Base-by-base conservation (phyloP, 2,888 invertebrate genomes). In the Nemoura dubitans region DNA sequence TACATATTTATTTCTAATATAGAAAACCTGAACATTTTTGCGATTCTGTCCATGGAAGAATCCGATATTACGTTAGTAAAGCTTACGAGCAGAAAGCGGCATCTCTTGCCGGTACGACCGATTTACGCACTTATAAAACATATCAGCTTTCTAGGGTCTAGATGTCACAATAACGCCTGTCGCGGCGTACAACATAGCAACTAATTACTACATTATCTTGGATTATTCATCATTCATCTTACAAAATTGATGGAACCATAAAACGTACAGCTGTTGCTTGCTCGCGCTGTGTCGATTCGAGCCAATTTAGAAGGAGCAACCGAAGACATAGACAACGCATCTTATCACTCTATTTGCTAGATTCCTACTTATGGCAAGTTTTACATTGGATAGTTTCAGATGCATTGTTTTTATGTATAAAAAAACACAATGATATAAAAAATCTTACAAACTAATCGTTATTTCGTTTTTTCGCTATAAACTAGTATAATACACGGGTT, bases 41-140 rank as follows among this genome's bases (percentile, higher is more conserved):
- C 27, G 29, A 78, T 78, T 78, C 78, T 78, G 26, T 78, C 78
- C 78, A 78, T 78, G 78, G 78, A 78, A 59, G 59, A 59, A 59
- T 59, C 59, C 59, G 59, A 59, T 21, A 21, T 59, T n/a, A n/a
- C n/a, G n/a, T n/a, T 59, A 59, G 59, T 59, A 59, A 59, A 59
- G 59, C 59, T 59, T 59, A 59, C 59, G 21, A 59, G 2, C 21
- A 10, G 59, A 21, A 59, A 59, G 59, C 59, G 21, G 14, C 14
- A 21, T 21, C 14, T 59, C 16, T 14, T 21, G 59, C 59, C 59
- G 59, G 10, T 59, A 59, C 59, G 21, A 59, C 59, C 59, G 3
- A 59, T 59, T 59, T 59, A 36, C 36, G 36, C 10, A 7, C 14
- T 59, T 59, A 59, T 59, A 59, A 59, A 59, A 59, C 59, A 59